Base-by-base conservation (phyloP, 1,140 invertebrate genomes). In the Calephelis nemesis region DNA sequence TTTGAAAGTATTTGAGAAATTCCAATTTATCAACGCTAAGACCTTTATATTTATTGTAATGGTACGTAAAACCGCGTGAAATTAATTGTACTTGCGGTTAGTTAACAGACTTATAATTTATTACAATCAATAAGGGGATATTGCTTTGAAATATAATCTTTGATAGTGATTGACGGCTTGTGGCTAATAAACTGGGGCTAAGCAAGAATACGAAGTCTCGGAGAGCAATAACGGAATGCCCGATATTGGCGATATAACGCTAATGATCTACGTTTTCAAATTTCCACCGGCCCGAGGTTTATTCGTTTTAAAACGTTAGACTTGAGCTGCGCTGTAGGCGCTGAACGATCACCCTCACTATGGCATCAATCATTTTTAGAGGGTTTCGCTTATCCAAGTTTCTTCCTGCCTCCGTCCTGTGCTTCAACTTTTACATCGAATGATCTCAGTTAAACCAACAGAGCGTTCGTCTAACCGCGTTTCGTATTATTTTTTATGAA, bases 301-400 rank as follows among this genome's bases (percentile, higher is more conserved):
- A 89, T 90, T 87, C 87, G 82, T 84, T 90, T 91, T 90, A 90
- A 90, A 91, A 85, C 74, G 78, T 81, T 81, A 74, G 69, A 74
- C 63, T 68, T 70, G 74, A 67, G 68, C 72, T 68, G 73, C 67
- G 74, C 52, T 10, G 30, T 65, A 69, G 71, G 71, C 71, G 76
- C 72, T 75, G 79, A 79, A 76, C 78, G 77, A 80, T 75, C 81
- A 77, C 72, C 78, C 78, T 73, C 79, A 77, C 74, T 73, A 78
- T 72, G 82, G 87, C 89, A 91, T 91, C 89, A 91, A 91, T 91
- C 89, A 91, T 90, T 89, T 91, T 91, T 90, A 87, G 88, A 91
- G 88, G 88, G 88, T 86, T 90, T 91, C 89, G 81, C 83, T 90
- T 88, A 87, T 88, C 84, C 89, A 85, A 88, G 85, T 90, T 91